Conservation (phyloP, 2,797 vertebrate genomes). For the Potorous gilbertii region DNA sequence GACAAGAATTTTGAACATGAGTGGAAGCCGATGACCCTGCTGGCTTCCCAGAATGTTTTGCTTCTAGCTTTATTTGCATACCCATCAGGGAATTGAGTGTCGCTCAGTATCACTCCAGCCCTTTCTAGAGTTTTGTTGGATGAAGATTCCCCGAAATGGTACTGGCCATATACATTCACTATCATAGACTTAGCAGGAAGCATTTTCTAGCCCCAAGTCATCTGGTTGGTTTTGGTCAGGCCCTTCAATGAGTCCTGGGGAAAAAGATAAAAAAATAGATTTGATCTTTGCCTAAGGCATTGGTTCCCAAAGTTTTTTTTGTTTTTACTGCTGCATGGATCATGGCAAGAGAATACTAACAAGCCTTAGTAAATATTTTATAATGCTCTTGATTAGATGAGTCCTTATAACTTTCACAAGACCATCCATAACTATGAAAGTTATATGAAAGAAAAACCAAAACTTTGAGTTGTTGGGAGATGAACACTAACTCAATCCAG, state of each 20-base stretch:
- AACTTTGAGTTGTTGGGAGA: constrained; percentile 37
- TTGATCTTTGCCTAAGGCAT: neutral
- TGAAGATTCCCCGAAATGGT: neutral
- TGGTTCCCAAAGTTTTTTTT: constrained; percentile 19
- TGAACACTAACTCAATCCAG: constrained; percentile 44
- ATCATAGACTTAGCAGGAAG: neutral
- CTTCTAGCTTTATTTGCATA: neutral
- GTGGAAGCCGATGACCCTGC: neutral
- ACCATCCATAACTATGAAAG: constrained; percentile 23
- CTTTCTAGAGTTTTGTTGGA: neutral
- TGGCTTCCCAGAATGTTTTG: neutral
- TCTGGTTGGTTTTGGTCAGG: neutral
- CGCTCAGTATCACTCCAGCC: neutral
- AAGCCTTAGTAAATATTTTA: neutral
- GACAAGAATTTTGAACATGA: neutral
- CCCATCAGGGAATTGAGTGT: neutral
- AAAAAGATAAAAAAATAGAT: neutral
- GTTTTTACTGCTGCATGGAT: neutral
- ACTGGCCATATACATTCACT: neutral
- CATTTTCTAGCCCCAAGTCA: neutral
- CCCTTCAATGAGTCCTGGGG: neutral
- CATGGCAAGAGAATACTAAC: neutral
- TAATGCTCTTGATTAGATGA: neutral
- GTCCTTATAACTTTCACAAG: neutral
- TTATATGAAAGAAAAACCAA: constrained; percentile 13